Base-by-base conservation (phyloP, 2,113 vertebrate species). In the Empidonax traillii region DNA sequence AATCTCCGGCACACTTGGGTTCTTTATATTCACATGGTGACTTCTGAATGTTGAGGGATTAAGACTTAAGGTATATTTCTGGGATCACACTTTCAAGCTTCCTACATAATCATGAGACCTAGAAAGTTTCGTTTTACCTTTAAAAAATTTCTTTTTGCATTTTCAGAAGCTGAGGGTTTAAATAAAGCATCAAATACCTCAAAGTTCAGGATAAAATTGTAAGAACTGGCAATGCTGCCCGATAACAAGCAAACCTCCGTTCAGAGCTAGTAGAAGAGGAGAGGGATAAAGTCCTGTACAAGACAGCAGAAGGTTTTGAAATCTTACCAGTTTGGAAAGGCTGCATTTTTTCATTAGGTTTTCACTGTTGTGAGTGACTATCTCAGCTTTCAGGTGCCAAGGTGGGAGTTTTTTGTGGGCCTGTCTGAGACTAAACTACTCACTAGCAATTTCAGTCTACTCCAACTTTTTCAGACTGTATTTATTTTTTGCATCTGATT, bases 171-270 rank as follows among this genome's bases (percentile, higher is more conserved):
- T 69, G 49, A 78, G 66, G 52, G 28, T 89, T 94, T 94, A 92
- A 94, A 93, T 91, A 94, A 94, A 96, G 89, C 89, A 97, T 95
- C 69, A 94, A 89, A 86, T 78, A 95, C 39, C 51, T 47, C 2
- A 0, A 93, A 88, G 43, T 86, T 90, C 47, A 56, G 10, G 39
- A 93, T 56, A 51, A 86, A 94, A 77, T 75, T 81, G 39, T 81
- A 85, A 79, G 69, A 78, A 78, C 41, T 65, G 53, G 68, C 43
- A 89, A 63, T 35, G 46, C 12, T 72, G 74, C 67, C 18, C 91
- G 77, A 89, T 20, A 92, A 93, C 59, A 84, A 35, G 56, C 8
- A 90, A 87, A 92, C 63, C 21, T 72, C 37, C 46, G 31, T 67
- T 80, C 49, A 78, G 81, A 84, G 65, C 22, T 44, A n/a, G 39